phyloP scores from a whole-genome alignment of 2,797 vertebrate genomes.

The Phrynocephalus vlangalii region DNA sequence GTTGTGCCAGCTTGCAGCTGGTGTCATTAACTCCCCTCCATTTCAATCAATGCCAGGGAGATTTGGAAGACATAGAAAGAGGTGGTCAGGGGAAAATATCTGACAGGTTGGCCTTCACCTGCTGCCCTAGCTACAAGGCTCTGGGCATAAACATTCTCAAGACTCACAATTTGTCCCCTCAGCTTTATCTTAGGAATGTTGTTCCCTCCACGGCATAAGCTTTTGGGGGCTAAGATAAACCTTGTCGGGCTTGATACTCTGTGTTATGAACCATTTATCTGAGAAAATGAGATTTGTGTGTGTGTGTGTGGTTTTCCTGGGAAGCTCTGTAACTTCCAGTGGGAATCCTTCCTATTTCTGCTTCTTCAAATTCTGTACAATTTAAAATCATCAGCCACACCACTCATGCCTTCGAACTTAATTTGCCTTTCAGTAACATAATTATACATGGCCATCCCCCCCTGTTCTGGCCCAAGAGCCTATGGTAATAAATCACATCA shows the following conservation, averaged over 20 bases:
- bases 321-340: neutral
- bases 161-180: neutral
- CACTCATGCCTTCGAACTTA: neutral
- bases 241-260: neutral
- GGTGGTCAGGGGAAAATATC: neutral
- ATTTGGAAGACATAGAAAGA: no score
- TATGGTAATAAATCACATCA: constrained; percentile 28
- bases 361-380: neutral
- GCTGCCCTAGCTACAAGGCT: neutral
- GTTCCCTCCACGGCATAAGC: neutral
- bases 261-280: neutral
- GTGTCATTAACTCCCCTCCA: neutral
- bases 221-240: neutral
- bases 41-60: neutral
- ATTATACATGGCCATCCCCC: neutral
- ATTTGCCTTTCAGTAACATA: neutral
- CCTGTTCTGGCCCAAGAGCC: constrained; percentile 18
- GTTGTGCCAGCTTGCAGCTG: neutral
- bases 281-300: neutral
- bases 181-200: neutral
- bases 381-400: constrained; percentile 2
- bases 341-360: neutral
- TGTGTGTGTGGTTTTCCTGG: neutral
- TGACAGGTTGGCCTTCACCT: neutral
- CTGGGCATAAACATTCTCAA: neutral